A percentile compares a stretch with the other conserved stretches of the same genome.
Conservation (phyloP, 2,888 invertebrate genomes). For the Tetranychus piercei region DNA sequence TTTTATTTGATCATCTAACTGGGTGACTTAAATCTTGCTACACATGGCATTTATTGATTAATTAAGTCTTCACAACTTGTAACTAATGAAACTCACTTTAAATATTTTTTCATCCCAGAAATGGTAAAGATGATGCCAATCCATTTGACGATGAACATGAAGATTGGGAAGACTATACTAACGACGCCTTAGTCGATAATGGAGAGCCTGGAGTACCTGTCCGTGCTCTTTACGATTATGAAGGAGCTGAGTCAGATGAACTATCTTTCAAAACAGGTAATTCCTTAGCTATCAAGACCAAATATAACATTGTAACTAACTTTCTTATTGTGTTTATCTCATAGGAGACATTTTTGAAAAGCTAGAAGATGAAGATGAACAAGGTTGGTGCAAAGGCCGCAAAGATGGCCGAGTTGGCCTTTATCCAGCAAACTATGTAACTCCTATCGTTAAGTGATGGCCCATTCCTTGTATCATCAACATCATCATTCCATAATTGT, state of each 20-base stretch:
- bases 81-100: too few relatives aligned
- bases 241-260: conserved; percentile 91
- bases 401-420: conserved; percentile 86
- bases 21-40: background rate
- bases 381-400: conserved; percentile 96
- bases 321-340: background rate
- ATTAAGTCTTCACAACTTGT: too few relatives aligned
- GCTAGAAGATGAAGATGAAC: conserved; percentile 90
- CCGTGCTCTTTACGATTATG: conserved; percentile 85
- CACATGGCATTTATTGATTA: too few relatives aligned
- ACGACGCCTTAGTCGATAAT: conserved; percentile 64
- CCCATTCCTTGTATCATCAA: background rate
- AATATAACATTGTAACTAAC: background rate
- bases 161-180: conserved; percentile 41
- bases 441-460: conserved; percentile 32
- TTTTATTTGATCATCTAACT: too few relatives aligned
- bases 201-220: conserved; percentile 87
- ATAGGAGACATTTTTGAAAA: conserved; percentile 68
- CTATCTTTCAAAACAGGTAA: conserved; percentile 77
- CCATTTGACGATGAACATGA: conserved; percentile 33
- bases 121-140: conserved; percentile 40
- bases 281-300: background rate
- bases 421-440: conserved; percentile 94
- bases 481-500: background rate
- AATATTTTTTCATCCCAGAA: conserved; percentile 34